These are phyloP conservation scores for Callyntrura guangdongensis DNA, from an alignment of 2,888 invertebrate genomes.

Conservation along the genomic window DNA sequence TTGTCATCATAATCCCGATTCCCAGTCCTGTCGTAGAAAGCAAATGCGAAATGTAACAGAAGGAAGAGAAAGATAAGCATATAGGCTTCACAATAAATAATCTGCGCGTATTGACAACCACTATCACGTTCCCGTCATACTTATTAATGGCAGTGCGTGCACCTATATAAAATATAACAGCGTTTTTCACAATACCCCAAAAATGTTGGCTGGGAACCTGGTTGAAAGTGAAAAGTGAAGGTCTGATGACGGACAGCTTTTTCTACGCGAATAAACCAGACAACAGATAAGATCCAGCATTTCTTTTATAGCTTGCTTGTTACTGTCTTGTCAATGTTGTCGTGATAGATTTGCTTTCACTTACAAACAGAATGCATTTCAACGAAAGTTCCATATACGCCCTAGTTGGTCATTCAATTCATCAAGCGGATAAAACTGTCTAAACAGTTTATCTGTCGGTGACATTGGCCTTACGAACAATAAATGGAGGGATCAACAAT, in stretches of 20 bases:
- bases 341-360: background rate
- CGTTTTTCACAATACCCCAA: background rate
- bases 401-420: conserved; percentile 36
- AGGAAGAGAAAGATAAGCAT: too few relatives aligned
- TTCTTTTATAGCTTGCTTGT: conserved; percentile 4
- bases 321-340: background rate
- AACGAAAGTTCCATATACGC: background rate
- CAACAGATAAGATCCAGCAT: background rate
- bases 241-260: background rate
- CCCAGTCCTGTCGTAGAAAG: too few relatives aligned
- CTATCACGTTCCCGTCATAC: too few relatives aligned
- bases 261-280: background rate
- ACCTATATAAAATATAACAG: too few relatives aligned
- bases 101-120: too few relatives aligned
- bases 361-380: background rate
- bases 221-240: background rate
- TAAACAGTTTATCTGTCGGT: conserved; percentile 30
- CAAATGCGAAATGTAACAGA: too few relatives aligned
- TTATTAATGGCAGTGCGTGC: too few relatives aligned
- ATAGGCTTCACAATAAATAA: too few relatives aligned
- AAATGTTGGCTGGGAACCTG: background rate
- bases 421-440: conserved; percentile 49
- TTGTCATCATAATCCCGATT: background rate
- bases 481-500: conserved; percentile 44
- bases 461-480: conserved; percentile 33